Evolutionary conservation across 1,140 invertebrate species (phyloP), one percentile per base, ranked within the genome.

Genomic region (Pygmarrhopalites habei): DNA sequence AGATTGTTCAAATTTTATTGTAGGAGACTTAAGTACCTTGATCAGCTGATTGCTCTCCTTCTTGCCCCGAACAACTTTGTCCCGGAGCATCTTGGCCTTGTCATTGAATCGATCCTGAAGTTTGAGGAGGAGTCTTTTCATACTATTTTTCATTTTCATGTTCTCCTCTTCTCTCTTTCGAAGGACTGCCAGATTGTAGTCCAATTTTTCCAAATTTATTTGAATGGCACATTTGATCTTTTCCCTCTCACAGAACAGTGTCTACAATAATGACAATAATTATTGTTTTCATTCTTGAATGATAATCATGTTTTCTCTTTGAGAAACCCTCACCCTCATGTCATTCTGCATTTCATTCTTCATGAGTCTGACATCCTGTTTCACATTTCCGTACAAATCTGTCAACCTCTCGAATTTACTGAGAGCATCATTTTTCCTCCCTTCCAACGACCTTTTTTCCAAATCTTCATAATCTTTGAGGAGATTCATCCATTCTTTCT

Each of bases 181-280:
- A 17, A 68, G 30, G 7, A 71, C 64, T 17, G 62, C 23, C 19
- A 68, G 52, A 60, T 71, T 71, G 56, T 68, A 71, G 30, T 68
- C 64, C 21, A 71, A 53, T 53, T 71, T 71, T 25, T 71, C 69
- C 46, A 66, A 26, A 55, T 71, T 71, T 7, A 66, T 26, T 30
- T 66, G 66, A 28, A 52, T 58, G 2, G 66, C 58, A 21, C 57
- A 57, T 52, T 71, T 71, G 7, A 68, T 58, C 39, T 66, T 47
- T 29, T 71, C 69, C 21, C 65, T 29, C 52, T 68, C 66, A 46
- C 60, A 25, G 19, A 65, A 35, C 7, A 71, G 46, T 46, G 43
- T 65, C 59, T 65, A 23, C 28, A 29, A 30, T 10, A 47, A 21
- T 47, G 44, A 47, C 4, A 17, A 53, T 49, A 28, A 17, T 53